Evolutionary conservation across 2,113 vertebrate genomes (phyloP), one percentile per base, ranked within the genome.

Genomic region (Excalfactoria chinensis): DNA sequence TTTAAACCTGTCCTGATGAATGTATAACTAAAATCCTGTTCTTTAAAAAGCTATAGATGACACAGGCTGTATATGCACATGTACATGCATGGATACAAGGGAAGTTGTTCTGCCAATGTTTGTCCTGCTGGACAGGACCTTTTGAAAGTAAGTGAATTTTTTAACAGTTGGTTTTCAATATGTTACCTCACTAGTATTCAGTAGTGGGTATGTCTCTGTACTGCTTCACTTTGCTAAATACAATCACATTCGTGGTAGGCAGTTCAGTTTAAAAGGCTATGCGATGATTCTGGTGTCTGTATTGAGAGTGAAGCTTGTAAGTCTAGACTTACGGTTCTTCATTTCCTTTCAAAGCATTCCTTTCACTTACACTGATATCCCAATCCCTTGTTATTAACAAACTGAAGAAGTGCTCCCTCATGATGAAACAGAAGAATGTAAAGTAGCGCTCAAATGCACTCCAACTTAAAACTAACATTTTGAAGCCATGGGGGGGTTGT

Each of bases 81-180:
- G 82, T 97, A 86, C 93, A 95, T 94, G 97, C 95, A 84, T 92
- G 93, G 95, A 94, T 90, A 97, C 80, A 83, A 94, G 94, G 92
- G 93, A 93, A 83, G 88, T 73, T 94, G 88, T 97, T 95, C 96
- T 97, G 97, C 95, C 96, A 96, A 93, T 70, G 86, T 95, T 89
- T 23, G 90, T 97, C 97, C 97, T 98, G 97, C 97, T 96, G 97
- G 98, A 96, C 96, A 93, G 98, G 97, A 97, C 81, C 60, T 97
- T 95, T 93, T 67, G 20, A 95, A 95, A 97, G 95, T 92, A 96
- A 96, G 78, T 93, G 80, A 94, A 87, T 94, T 95, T 97, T 97
- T 96, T 95, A 97, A 92, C 92, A 80, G 76, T 97, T 95, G 96
- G 87, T 95, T 96, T 97, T 93, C 77, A 67, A 96, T 95, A 96